Evolutionary conservation across 2,113 vertebrate genomes (phyloP).

Genomic region (Heloderma charlesbogerti): DNA sequence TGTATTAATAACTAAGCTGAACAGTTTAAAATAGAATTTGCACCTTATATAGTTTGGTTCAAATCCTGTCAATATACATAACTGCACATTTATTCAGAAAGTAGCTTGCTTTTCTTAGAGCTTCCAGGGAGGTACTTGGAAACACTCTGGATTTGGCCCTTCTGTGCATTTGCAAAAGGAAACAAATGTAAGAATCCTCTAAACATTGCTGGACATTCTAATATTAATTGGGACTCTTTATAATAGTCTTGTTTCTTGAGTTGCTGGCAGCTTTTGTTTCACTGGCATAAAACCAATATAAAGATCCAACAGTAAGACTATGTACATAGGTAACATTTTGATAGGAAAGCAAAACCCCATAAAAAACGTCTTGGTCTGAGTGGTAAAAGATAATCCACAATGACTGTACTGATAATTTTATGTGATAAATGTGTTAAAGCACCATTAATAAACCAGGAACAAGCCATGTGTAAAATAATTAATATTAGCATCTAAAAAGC

Average conservation of each 20-base stretch:
- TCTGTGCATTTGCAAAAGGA: conserved; percentile 15
- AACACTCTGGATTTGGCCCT: conserved; percentile 6
- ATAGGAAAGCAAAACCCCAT: conserved; percentile 31
- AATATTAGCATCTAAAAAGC: conserved; percentile 82
- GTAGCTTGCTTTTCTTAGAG: background rate
- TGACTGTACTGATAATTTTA: conserved; percentile 59
- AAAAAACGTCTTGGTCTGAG: conserved; percentile 40
- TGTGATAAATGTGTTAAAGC: conserved; percentile 68
- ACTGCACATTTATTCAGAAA: conserved; percentile 26
- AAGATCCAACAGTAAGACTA: conserved; percentile 31
- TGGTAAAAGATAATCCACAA: conserved; percentile 48
- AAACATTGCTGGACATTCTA: conserved; percentile 41
- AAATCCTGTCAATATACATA: background rate
- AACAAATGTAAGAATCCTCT: conserved; percentile 18
- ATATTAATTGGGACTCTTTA: conserved; percentile 29
- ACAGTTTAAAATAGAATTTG: conserved; percentile 21
- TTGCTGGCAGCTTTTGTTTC: background rate
- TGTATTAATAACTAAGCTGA: background rate
- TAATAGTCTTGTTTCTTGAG: conserved; percentile 24
- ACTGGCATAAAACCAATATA: conserved; percentile 31
- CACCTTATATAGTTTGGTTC: conserved; percentile 26
- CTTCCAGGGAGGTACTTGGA: background rate
- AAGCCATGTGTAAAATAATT: conserved; percentile 85
- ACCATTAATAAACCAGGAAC: conserved; percentile 68
- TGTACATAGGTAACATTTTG: conserved; percentile 54